A percentile compares a stretch with the other conserved stretches of the same genome.
Evolutionary conservation across 2,113 vertebrate genomes (phyloP).

Genomic region (Sigmodon hispidus): DNA sequence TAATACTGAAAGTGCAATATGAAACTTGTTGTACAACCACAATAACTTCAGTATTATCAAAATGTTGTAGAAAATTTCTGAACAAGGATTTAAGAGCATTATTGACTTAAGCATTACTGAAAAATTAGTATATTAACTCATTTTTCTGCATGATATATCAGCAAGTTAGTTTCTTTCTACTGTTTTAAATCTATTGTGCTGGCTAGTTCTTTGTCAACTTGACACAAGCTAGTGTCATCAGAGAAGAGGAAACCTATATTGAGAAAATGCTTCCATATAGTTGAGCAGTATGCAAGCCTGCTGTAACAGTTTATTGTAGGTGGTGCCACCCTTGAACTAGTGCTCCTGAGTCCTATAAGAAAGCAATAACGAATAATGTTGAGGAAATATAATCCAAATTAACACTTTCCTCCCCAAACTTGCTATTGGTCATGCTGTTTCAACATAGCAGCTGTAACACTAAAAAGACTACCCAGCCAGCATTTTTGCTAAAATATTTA

Average conservation of each 20-base stretch:
- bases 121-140: not conserved
- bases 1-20: rapidly evolving
- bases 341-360: not conserved
- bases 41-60: not conserved
- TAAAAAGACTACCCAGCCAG: no score
- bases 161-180: not conserved
- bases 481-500: not conserved
- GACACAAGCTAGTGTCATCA: not conserved
- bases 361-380: no score
- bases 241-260: not conserved
- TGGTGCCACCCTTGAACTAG: not conserved
- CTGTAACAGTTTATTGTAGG: not conserved
- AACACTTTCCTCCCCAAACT: no score
- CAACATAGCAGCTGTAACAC: no score
- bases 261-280: not conserved
- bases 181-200: not conserved
- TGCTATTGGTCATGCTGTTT: not conserved
- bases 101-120: not conserved
- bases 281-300: not conserved
- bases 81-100: not conserved
- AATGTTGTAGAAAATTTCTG: not conserved
- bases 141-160: not conserved
- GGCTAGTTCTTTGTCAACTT: not conserved
- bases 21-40: not conserved
- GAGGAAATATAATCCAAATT: no score